Evolutionary conservation across 2,113 vertebrate species (phyloP).

Genomic region (Arvicanthis niloticus): DNA sequence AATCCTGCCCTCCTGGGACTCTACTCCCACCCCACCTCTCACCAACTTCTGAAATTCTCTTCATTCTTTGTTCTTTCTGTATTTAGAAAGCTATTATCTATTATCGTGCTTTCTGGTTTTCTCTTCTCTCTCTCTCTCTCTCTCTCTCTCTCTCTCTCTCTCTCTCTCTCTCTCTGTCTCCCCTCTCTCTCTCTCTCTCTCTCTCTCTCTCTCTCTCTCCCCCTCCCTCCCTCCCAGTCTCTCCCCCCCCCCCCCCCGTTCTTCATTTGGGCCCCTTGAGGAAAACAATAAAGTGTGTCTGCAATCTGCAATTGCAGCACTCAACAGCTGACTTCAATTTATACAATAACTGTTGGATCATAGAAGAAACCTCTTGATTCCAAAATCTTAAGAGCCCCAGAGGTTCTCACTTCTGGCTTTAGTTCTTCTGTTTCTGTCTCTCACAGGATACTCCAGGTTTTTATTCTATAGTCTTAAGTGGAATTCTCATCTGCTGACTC

Average conservation of each 20-base stretch:
- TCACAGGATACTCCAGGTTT: neutral
- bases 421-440: conserved; percentile 33
- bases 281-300: conserved; percentile 50
- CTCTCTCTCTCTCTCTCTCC: neutral
- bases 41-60: neutral
- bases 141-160: too few species aligned
- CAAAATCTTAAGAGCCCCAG: conserved; percentile 7
- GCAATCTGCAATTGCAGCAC: neutral
- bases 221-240: neutral
- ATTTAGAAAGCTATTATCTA: neutral
- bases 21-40: neutral
- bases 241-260: conserved; percentile 5
- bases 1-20: neutral
- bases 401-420: conserved; percentile 37
- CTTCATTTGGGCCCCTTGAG: conserved; percentile 52
- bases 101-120: neutral
- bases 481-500: conserved; percentile 74
- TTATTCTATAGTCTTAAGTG: conserved; percentile 49
- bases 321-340: conserved; percentile 1
- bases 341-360: neutral
- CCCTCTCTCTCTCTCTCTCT: neutral
- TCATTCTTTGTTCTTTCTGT: conserved; percentile 40
- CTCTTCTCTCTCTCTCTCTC: neutral
- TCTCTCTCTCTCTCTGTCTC: conserved; percentile 4
- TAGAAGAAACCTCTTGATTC: conserved; percentile 56